phyloP scores from a whole-genome alignment of 2,797 vertebrate genomes.

The Lacerta bilineata region DNA sequence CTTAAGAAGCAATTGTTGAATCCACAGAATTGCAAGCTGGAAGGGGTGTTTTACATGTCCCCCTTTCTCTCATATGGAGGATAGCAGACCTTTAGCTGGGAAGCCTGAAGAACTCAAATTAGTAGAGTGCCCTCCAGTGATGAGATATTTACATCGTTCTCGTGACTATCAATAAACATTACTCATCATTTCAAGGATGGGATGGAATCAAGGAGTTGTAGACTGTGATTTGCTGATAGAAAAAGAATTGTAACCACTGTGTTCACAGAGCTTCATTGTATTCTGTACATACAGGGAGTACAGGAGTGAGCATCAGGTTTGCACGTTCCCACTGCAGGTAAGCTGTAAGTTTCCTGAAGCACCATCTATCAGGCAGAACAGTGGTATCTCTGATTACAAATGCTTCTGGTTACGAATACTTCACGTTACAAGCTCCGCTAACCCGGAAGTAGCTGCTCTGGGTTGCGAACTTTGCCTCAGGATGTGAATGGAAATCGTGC shows the following conservation, averaged over 20 bases:
- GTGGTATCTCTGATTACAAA: too few species aligned
- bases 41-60: slow-evolving; percentile 60
- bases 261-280: not conserved
- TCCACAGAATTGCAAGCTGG: slow-evolving; percentile 65
- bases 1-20: slow-evolving; percentile 66
- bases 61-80: slow-evolving; percentile 16
- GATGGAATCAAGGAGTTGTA: slow-evolving; percentile 28
- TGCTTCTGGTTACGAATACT: too few species aligned
- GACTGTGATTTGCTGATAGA: not conserved
- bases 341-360: not conserved
- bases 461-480: too few species aligned
- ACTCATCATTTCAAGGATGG: slow-evolving; percentile 39
- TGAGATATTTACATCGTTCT: not conserved
- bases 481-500: accelerated
- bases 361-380: not conserved
- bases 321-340: not conserved
- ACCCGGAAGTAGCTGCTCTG: too few species aligned
- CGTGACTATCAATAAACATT: slow-evolving; percentile 7
- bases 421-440: too few species aligned
- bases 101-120: slow-evolving; percentile 56
- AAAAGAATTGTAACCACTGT: not conserved
- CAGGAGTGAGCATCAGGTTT: not conserved
- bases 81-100: slow-evolving; percentile 53
- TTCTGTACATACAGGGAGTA: not conserved
- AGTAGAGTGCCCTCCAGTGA: slow-evolving; percentile 15